phyloP scores from a whole-genome alignment of 2,797 vertebrate species.

The Bradypodion ventrale region DNA sequence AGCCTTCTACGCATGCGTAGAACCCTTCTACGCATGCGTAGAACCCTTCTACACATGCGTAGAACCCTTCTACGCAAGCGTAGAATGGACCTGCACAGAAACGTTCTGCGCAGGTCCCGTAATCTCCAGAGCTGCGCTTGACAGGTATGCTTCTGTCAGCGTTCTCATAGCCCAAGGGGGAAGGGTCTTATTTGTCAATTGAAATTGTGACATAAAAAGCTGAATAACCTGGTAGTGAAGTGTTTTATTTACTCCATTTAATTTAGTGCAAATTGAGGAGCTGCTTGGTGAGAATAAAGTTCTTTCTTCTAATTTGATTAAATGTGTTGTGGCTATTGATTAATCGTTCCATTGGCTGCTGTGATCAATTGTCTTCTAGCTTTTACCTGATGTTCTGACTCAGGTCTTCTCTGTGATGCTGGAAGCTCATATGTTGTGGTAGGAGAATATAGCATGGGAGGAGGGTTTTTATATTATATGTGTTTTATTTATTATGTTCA shows the following conservation, averaged over 20 bases:
- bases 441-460: no score
- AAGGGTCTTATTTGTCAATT: no score
- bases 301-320: neutral
- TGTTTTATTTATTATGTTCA: no score
- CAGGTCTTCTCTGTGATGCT: neutral
- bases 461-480: no score
- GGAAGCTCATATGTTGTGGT: neutral
- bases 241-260: neutral
- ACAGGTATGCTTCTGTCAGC: neutral
- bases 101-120: no score
- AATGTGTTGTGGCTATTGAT: neutral
- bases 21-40: no score
- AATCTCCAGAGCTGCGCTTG: no score
- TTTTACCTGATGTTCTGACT: neutral
- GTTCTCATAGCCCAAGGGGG: neutral
- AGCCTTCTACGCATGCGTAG: no score
- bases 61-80: no score
- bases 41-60: no score
- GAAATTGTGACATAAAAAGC: neutral
- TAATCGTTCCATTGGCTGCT: neutral
- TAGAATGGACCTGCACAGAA: no score
- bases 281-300: neutral
- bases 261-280: neutral
- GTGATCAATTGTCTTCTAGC: neutral
- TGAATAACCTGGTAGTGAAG: neutral